These are phyloP conservation scores for Lophotriccus pileatus DNA, from an alignment of 2,797 vertebrate genomes.

Conservation along the genomic window DNA sequence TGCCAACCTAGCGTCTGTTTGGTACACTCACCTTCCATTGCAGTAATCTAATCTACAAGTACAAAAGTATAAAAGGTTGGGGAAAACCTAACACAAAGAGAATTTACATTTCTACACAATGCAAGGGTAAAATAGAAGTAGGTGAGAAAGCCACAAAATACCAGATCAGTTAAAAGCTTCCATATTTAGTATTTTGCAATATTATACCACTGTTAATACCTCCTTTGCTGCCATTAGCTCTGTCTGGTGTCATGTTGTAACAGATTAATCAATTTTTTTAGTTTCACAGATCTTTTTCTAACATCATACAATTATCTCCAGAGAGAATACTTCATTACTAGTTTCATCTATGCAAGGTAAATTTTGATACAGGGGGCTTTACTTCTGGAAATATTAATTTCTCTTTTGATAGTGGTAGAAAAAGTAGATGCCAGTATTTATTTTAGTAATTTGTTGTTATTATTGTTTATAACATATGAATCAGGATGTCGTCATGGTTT, in stretches of 20 bases:
- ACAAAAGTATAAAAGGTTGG: not conserved
- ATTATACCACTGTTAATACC: not conserved
- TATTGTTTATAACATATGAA: not conserved
- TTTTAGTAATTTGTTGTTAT: not conserved
- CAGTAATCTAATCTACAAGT: not conserved
- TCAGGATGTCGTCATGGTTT: not conserved
- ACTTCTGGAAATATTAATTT: not conserved
- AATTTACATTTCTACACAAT: not conserved
- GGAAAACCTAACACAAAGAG: not conserved
- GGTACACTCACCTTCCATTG: not conserved
- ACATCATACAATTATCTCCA: not conserved
- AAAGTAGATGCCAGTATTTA: not conserved
- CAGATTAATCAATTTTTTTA: not conserved
- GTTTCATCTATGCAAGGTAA: not conserved
- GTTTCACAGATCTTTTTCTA: not conserved
- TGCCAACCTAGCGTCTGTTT: not conserved
- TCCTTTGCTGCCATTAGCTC: not conserved
- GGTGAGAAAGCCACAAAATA: not conserved
- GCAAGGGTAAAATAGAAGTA: not conserved
- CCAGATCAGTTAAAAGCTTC: not conserved
- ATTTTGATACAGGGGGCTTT: not conserved
- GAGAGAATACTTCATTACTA: not conserved
- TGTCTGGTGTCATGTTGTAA: not conserved
- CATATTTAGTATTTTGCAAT: not conserved
- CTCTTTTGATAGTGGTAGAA: not conserved